Evolutionary conservation across 2,113 vertebrate species (phyloP).

Genomic region (Tiliqua scincoides): DNA sequence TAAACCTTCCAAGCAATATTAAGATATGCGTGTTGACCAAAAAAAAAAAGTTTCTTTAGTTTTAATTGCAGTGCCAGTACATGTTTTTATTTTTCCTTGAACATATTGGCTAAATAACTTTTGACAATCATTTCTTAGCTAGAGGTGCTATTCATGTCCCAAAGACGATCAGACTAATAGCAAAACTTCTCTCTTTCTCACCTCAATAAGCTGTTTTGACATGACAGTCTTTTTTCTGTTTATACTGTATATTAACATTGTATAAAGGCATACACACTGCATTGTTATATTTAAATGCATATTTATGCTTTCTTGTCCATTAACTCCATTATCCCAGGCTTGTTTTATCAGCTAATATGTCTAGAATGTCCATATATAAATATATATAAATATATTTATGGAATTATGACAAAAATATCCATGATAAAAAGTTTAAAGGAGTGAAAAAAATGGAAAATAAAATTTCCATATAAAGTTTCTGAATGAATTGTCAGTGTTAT

Average conservation of each 20-base stretch:
- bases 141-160: slow-evolving; percentile 77
- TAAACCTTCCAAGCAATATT: slow-evolving; percentile 72
- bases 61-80: slow-evolving; percentile 65
- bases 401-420: slow-evolving; percentile 48
- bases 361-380: slow-evolving; percentile 66
- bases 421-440: slow-evolving; percentile 52
- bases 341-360: slow-evolving; percentile 66
- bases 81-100: slow-evolving; percentile 53
- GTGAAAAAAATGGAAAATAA: slow-evolving; percentile 63
- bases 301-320: slow-evolving; percentile 58
- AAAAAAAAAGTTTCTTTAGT: slow-evolving; percentile 20
- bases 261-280: slow-evolving; percentile 57
- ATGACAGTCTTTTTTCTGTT: slow-evolving; percentile 47
- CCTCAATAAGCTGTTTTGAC: slow-evolving; percentile 59
- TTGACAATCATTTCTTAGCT: slow-evolving; percentile 70
- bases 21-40: slow-evolving; percentile 57
- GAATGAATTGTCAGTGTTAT: slow-evolving; percentile 42
- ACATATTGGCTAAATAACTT: slow-evolving; percentile 52
- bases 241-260: slow-evolving; percentile 67
- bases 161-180: slow-evolving; percentile 63
- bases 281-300: slow-evolving; percentile 63
- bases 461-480: slow-evolving; percentile 66
- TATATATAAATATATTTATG: slow-evolving; percentile 73
- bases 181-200: slow-evolving; percentile 52
- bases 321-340: slow-evolving; percentile 62